These are phyloP conservation scores for Hybos culiciformis DNA, from an alignment of 2,888 invertebrate genomes.

Conservation along the genomic window DNA sequence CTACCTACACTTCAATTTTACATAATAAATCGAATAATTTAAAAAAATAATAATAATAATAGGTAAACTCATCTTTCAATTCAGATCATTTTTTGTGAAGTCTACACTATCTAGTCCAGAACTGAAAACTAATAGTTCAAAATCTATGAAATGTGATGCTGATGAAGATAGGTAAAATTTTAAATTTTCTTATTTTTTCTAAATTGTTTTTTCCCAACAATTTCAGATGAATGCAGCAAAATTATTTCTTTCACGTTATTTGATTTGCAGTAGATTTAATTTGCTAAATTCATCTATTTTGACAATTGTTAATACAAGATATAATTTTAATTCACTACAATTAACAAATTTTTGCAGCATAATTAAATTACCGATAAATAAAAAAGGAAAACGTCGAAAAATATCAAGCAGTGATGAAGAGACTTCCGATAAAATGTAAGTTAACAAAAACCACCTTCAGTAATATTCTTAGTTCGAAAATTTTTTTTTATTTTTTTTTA, in stretches of 20 bases:
- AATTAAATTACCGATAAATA: constrained; percentile 12
- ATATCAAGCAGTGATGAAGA: constrained; percentile 31
- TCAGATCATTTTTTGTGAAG: constrained; percentile 36
- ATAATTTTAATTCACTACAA: constrained; percentile 8
- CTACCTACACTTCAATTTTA: too few species aligned
- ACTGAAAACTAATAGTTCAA: constrained; percentile 10
- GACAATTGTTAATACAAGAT: too few species aligned
- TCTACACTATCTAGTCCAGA: constrained; percentile 17
- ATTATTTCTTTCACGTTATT: constrained; percentile 9
- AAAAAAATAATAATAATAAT: too few species aligned
- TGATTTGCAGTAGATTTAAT: too few species aligned
- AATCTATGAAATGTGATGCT: constrained; percentile 13
- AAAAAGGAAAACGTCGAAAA: constrained; percentile 16
- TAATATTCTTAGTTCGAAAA: too few species aligned
- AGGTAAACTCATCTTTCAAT: too few species aligned
- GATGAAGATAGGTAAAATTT: constrained; percentile 14
- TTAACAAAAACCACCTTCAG: background rate
- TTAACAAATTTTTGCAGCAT: constrained; percentile 15
- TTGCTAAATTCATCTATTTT: too few species aligned
- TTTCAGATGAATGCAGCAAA: constrained; percentile 12
- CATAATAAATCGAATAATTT: too few species aligned
- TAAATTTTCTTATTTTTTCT: background rate
- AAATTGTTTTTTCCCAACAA: constrained; percentile 11
- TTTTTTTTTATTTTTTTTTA: too few species aligned
- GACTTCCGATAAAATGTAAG: constrained; percentile 15